Percentiles rank a stretch among this genome's conserved stretches.
These are phyloP conservation scores for Pimpla rufipes DNA, from an alignment of 2,888 invertebrate species.

Conservation along the genomic window DNA sequence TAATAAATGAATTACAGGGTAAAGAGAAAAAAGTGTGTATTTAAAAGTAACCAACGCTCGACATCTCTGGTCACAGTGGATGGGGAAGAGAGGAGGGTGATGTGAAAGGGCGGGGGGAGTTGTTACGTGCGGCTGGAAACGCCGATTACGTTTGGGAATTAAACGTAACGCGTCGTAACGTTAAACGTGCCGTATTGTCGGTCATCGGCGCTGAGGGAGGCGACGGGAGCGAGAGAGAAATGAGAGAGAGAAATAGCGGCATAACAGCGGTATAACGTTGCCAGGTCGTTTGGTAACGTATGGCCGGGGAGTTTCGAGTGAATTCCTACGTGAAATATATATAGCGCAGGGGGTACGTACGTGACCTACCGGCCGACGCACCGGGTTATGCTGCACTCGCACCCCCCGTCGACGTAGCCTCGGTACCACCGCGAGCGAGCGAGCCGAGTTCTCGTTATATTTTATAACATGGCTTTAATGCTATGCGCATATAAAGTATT, in stretches of 20 bases:
- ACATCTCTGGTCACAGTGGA: too few species aligned
- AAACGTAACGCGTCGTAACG: conserved; percentile 48
- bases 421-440: not conserved
- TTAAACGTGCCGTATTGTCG: conserved; percentile 55
- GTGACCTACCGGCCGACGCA: conserved; percentile 54
- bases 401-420: conserved; percentile 9
- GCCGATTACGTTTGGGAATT: conserved; percentile 49
- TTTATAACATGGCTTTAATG: conserved; percentile 69
- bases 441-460: conserved; percentile 54
- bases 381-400: not conserved
- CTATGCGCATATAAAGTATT: conserved; percentile 74
- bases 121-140: conserved; percentile 27
- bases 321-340: conserved; percentile 47
- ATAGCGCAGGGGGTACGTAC: conserved; percentile 32
- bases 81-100: not conserved
- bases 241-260: too few species aligned
- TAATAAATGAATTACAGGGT: too few species aligned
- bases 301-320: conserved; percentile 62
- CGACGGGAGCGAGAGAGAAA: too few species aligned
- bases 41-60: too few species aligned
- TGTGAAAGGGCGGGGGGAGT: not conserved
- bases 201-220: not conserved
- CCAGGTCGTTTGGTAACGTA: conserved; percentile 62
- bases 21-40: too few species aligned
- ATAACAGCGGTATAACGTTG: conserved; percentile 24